phyloP scores from a whole-genome alignment of 2,888 invertebrate species.

The Lasius platythorax region DNA sequence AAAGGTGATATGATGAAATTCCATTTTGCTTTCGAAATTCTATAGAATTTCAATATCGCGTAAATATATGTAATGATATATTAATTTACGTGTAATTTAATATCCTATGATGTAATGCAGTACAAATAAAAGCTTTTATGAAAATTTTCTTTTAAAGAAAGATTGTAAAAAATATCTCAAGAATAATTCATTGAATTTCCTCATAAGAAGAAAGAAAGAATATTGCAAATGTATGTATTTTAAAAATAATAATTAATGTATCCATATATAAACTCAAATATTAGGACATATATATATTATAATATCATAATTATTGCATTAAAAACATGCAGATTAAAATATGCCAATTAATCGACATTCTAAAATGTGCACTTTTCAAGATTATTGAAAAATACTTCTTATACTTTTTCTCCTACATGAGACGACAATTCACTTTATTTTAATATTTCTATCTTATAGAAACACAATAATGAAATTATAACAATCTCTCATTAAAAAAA shows the following conservation, averaged over 20 bases:
- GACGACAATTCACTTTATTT: neutral
- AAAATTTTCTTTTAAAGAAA: neutral
- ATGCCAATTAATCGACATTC: neutral
- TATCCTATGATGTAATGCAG: neutral
- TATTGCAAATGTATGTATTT: conserved; percentile 6
- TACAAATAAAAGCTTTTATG: neutral
- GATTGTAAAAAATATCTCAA: neutral
- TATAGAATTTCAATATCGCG: neutral
- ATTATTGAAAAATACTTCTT: neutral
- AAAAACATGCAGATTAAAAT: neutral
- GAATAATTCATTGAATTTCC: neutral
- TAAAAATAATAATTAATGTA: neutral
- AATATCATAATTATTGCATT: neutral
- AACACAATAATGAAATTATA: neutral
- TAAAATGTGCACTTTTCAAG: neutral
- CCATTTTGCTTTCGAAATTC: neutral
- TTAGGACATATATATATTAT: neutral
- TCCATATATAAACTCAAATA: neutral
- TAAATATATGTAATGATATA: neutral
- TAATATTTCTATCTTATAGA: neutral
- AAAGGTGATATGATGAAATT: neutral
- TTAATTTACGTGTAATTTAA: neutral
- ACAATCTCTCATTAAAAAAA: conserved; percentile 7
- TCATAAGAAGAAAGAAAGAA: neutral
- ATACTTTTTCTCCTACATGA: neutral